phyloP scores from a whole-genome alignment of 1,140 invertebrate species.

The Aphidius ervi region DNA sequence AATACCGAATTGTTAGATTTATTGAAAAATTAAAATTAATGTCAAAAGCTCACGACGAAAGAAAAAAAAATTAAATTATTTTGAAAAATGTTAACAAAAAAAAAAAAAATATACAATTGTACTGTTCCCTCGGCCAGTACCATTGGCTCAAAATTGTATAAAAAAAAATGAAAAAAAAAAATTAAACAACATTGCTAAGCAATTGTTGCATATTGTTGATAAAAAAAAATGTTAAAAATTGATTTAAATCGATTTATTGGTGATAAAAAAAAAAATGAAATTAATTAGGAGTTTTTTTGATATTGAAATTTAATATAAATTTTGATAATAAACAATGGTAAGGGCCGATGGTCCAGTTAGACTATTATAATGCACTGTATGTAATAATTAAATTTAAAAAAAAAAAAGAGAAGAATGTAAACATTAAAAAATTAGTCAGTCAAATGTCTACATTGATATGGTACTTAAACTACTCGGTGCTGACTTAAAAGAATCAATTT shows the following conservation, averaged over 20 bases:
- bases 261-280: slow-evolving; percentile 7
- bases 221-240: slow-evolving; percentile 4
- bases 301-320: no score
- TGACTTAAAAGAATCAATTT: background rate
- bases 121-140: slow-evolving; percentile 14
- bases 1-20: slow-evolving; percentile 23
- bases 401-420: slow-evolving; percentile 20
- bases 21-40: slow-evolving; percentile 8
- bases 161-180: background rate
- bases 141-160: slow-evolving; percentile 10
- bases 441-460: slow-evolving; percentile 31
- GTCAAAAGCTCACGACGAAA: background rate
- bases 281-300: no score
- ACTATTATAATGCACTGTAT: slow-evolving; percentile 29
- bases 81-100: slow-evolving; percentile 4
- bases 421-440: slow-evolving; percentile 34
- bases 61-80: slow-evolving; percentile 2
- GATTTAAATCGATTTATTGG: slow-evolving; percentile 4
- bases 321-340: slow-evolving; percentile 15
- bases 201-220: background rate
- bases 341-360: slow-evolving; percentile 18
- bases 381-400: slow-evolving; percentile 37
- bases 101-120: slow-evolving; percentile 5
- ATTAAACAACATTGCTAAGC: background rate
- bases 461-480: slow-evolving; percentile 29